Conservation (phyloP, 2,888 invertebrate species). For the Hymenopus coronatus region DNA sequence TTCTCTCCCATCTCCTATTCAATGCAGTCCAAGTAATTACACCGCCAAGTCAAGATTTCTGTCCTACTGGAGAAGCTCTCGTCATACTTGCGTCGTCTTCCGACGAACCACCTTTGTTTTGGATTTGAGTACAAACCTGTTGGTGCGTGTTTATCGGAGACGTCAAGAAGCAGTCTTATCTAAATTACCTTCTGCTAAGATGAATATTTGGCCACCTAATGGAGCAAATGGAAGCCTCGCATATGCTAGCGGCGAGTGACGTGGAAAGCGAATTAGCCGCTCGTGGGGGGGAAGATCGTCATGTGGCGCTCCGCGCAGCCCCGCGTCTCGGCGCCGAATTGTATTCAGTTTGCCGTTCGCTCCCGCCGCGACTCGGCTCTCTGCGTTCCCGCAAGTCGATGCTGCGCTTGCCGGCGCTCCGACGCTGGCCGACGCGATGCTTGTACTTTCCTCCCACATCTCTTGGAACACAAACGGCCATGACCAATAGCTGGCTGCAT, state of each 20-base stretch:
- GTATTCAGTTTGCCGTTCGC: neutral
- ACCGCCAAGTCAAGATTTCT: neutral
- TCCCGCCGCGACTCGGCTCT: neutral
- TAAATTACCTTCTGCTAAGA: constrained; percentile 22
- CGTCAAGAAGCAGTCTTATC: constrained; percentile 22
- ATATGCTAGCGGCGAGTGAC: neutral
- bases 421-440: neutral
- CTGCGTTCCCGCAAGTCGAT: neutral
- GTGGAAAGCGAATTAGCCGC: neutral
- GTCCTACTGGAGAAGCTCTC: no score
- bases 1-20: neutral
- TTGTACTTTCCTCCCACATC: neutral
- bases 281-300: no score
- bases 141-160: neutral
- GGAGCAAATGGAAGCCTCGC: neutral
- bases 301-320: neutral
- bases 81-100: neutral
- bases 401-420: neutral
- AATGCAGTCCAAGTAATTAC: neutral
- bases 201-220: constrained; percentile 6
- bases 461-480: neutral
- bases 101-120: neutral
- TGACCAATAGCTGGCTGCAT: neutral
- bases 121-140: neutral
- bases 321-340: neutral